Base-by-base conservation (phyloP, 2,113 vertebrate species). In the Corydoras maculifer region DNA sequence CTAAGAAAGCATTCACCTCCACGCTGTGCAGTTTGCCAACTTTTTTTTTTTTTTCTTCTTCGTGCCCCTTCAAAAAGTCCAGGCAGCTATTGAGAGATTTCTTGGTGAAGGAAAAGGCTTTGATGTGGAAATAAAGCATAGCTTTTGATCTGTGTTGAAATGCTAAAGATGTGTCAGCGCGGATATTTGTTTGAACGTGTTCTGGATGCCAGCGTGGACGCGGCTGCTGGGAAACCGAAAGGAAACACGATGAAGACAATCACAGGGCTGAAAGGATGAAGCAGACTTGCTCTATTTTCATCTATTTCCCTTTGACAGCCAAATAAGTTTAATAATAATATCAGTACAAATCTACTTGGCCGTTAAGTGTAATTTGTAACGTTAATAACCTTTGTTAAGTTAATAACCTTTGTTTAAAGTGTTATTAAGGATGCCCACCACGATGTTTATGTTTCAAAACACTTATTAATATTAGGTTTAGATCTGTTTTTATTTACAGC, bases 61-160 rank as follows among this genome's bases (percentile, higher is more conserved):
- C 35, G 30, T 15, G 53, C 70, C 58, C 70, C 74, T 48, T 70
- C 14, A 69, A 51, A 74, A 67, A 58, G 75, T 70, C 74, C 77
- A 75, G 69, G 57, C 31, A 59, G 65, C 71, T 72, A 80, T 70
- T 73, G 79, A 73, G 64, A 75, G 75, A 78, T 75, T 79, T 75
- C 48, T 55, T 13, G 29, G 15, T 49, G 73, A 75, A 68, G 68
- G 72, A 60, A 51, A 49, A 43, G 65, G 67, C 72, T 79, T 81
- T 81, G 77, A 81, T 73, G 75, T 81, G 72, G 53, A 67, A 66
- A 49, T n/a, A 81, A 79, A 77, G 75, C 59, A 15, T n/a, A n/a
- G 54, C 72, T 69, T 81, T 79, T 75, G 72, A 79, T 79, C 80
- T 70, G 63, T 31, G 66, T 29, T 81, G 75, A 81, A 77, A 70